Evolutionary conservation across 1,140 invertebrate species (phyloP).

Genomic region (Sinella curviseta): DNA sequence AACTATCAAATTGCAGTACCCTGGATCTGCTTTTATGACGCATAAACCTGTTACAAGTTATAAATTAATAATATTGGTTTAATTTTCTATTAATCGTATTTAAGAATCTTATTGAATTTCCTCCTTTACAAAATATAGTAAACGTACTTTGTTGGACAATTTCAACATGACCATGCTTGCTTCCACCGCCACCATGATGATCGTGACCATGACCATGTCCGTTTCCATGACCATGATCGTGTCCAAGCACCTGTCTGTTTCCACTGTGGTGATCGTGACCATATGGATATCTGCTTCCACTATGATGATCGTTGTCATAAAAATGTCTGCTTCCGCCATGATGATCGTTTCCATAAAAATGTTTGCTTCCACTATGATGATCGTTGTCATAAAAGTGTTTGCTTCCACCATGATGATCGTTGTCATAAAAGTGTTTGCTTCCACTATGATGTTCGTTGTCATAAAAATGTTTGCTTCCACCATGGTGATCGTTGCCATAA

Average conservation of each 20-base stretch:
- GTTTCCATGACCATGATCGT: not conserved
- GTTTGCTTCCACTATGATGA: not conserved
- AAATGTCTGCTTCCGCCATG: too few relatives aligned
- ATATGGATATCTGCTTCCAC: too few relatives aligned
- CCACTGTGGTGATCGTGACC: not conserved
- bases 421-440: too few relatives aligned
- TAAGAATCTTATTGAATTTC: not conserved
- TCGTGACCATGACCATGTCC: not conserved
- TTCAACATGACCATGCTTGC: not conserved
- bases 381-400: too few relatives aligned
- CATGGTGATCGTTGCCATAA: not conserved
- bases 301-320: too few relatives aligned
- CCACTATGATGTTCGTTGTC: too few relatives aligned
- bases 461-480: not conserved
- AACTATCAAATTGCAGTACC: slow-evolving; percentile 5
- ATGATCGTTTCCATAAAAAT: too few relatives aligned
- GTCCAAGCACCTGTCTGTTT: too few relatives aligned
- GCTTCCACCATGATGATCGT: too few relatives aligned
- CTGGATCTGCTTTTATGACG: not conserved
- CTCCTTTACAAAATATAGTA: not conserved
- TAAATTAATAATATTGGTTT: not conserved
- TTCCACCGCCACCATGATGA: not conserved
- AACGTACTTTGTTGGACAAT: not conserved
- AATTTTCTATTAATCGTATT: not conserved
- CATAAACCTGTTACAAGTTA: not conserved